A percentile compares a stretch with the other conserved stretches of the same genome.
These are phyloP conservation scores for Cylas formicarius DNA, from an alignment of 1,140 invertebrate genomes.

Conservation along the genomic window DNA sequence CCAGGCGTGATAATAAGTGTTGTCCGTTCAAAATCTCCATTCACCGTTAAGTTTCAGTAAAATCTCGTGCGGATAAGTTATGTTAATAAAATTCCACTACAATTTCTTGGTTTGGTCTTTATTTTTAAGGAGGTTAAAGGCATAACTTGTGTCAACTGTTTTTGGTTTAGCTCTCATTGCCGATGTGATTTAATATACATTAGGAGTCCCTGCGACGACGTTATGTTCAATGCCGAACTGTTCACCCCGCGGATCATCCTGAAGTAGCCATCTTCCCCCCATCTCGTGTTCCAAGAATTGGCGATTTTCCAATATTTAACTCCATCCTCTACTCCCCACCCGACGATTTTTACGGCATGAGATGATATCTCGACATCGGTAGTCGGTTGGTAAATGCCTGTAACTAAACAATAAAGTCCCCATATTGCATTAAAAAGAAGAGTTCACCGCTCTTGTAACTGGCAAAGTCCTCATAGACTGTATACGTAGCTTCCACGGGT, in stretches of 20 bases:
- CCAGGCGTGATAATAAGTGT: too few relatives aligned
- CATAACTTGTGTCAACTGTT: too few relatives aligned
- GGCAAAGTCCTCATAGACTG: slow-evolving; percentile 59
- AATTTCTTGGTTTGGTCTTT: too few relatives aligned
- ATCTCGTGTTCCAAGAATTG: slow-evolving; percentile 87
- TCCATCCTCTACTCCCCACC: slow-evolving; percentile 74
- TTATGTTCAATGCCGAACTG: slow-evolving; percentile 77
- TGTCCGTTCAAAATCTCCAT: too few relatives aligned
- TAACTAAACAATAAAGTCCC: too few relatives aligned
- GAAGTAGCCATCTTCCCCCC: slow-evolving; percentile 79
- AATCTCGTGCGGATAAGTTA: too few relatives aligned
- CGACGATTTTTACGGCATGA: slow-evolving; percentile 84
- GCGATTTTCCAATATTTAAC: slow-evolving; percentile 81
- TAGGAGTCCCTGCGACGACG: slow-evolving; percentile 61
- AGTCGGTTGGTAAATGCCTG: slow-evolving; percentile 75
- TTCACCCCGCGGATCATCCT: slow-evolving; percentile 76
- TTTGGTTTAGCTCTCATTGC: too few relatives aligned
- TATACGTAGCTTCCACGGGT: slow-evolving; percentile 19
- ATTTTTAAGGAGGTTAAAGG: too few relatives aligned
- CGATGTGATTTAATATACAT: too few relatives aligned
- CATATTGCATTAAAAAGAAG: too few relatives aligned
- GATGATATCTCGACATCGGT: slow-evolving; percentile 66
- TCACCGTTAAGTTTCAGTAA: too few relatives aligned
- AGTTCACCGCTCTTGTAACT: slow-evolving; percentile 55
- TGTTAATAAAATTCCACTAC: too few relatives aligned